Base-by-base conservation (phyloP, 2,888 invertebrate species). In the Piscicola geometra region DNA sequence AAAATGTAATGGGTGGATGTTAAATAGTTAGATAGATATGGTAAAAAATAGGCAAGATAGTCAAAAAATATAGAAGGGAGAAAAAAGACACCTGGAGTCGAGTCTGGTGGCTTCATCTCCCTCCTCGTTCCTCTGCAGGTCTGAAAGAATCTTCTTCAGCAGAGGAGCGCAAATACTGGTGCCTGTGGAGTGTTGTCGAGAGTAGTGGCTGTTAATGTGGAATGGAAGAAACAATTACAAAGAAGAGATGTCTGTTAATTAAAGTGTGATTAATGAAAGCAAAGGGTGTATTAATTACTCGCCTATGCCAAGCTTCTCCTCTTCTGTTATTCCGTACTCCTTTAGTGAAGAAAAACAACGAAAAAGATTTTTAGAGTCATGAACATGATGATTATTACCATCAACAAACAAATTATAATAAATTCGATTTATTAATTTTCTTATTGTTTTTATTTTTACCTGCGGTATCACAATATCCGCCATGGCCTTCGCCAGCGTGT, bases 401-500 rank as follows among this genome's bases (percentile, higher is more conserved):
- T 15, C 25, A n/a, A 25, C n/a, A 64, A 64, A 28, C n/a, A 15
- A 25, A 25, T n/a, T 15, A 64, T 15, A 25, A 64, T 15, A n/a
- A 28, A 12, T 15, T 64, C 9, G n/a, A 64, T 64, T 64, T 64
- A 67, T 67, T 2, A 67, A 12, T 5, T 28, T 67, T n/a, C 30
- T 28, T 33, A n/a, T 28, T n/a, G 28, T 28, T 56, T 3, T 15
- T 56, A n/a, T n/a, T n/a, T n/a, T n/a, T n/a, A 92, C 93, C 89
- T 97, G 98, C 0, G 99, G 99, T 85, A 99, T 97, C 0, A 99
- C 96, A 82, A 99, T 93, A 85, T 99, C 99, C 0, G 99, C 99
- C 82, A 99, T 88, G 84, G 95, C 94, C 86, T 99, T 99, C 0
- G 98, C 93, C 84, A 94, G 93, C 75, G 93, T 92, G 83, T 98